Conservation (phyloP, 2,113 vertebrate species). For the Cettia cetti region DNA sequence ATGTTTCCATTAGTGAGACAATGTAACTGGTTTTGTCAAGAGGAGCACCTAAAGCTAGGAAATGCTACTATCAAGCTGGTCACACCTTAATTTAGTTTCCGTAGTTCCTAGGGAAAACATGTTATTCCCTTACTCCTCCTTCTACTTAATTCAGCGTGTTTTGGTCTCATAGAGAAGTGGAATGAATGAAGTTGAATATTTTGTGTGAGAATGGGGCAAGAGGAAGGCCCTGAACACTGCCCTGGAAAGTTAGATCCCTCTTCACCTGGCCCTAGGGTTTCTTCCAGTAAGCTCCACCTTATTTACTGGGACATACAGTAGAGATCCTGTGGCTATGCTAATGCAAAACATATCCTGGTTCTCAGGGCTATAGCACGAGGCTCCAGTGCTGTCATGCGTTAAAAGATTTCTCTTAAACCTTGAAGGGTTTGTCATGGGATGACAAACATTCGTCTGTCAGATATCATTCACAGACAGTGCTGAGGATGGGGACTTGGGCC, state of each 20-base stretch:
- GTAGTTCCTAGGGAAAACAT: neutral
- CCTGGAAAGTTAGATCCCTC: neutral
- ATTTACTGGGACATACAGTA: neutral
- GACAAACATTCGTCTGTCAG: neutral
- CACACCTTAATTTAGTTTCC: neutral
- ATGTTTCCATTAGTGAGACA: neutral
- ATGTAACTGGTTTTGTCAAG: neutral
- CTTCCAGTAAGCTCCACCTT: neutral
- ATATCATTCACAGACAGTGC: too few species aligned
- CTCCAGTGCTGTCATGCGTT: neutral
- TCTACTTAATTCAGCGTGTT: neutral
- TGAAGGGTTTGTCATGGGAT: neutral
- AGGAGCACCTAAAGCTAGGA: neutral
- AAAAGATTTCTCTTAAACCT: neutral
- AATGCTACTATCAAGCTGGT: neutral
- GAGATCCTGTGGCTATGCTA: neutral
- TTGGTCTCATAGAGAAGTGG: neutral
- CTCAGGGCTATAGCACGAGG: neutral
- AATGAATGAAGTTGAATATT: neutral
- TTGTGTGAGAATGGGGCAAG: neutral
- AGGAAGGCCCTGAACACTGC: neutral
- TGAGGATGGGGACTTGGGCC: accelerated
- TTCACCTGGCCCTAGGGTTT: neutral
- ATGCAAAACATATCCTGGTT: neutral
- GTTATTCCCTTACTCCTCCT: neutral